Conservation (phyloP, 2,888 invertebrate genomes). For the Rhagophthalmus giganteus region DNA sequence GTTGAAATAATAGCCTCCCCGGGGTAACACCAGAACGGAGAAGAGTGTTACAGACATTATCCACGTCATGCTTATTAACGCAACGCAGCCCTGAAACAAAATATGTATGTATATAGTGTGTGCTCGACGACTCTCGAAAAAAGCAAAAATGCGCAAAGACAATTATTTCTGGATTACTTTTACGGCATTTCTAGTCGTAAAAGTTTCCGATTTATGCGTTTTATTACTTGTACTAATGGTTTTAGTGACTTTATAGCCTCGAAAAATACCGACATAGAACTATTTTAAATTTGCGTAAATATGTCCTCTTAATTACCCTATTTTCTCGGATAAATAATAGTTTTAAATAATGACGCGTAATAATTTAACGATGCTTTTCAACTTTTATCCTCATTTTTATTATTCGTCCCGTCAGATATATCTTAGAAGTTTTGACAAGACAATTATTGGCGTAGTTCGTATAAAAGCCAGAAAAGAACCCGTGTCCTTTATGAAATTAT, state of each 20-base stretch:
- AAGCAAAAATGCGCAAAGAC: too few relatives aligned
- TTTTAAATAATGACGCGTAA: constrained; percentile 6
- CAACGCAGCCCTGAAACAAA: constrained; percentile 76
- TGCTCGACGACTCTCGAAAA: constrained; percentile 9
- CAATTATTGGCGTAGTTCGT: too few relatives aligned
- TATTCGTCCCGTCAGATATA: too few relatives aligned
- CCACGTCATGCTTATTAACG: constrained; percentile 84
- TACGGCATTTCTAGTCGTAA: constrained; percentile 9
- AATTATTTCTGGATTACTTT: constrained; percentile 10
- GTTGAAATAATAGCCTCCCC: constrained; percentile 87
- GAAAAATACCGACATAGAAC: not conserved
- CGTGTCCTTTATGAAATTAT: too few relatives aligned
- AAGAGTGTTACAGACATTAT: constrained; percentile 82
- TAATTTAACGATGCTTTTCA: constrained; percentile 16
- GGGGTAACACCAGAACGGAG: constrained; percentile 78
- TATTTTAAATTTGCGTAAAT: constrained; percentile 6
- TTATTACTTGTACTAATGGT: constrained; percentile 15
- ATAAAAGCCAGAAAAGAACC: too few relatives aligned
- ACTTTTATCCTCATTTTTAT: too few relatives aligned
- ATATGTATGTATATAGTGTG: too few relatives aligned
- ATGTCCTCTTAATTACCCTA: too few relatives aligned
- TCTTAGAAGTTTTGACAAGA: too few relatives aligned
- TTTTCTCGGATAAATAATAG: constrained; percentile 2
- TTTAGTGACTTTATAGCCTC: constrained; percentile 7
- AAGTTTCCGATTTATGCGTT: constrained; percentile 9